These are phyloP conservation scores for Scaptomyza graminum DNA, from an alignment of 1,140 invertebrate species.

Conservation along the genomic window DNA sequence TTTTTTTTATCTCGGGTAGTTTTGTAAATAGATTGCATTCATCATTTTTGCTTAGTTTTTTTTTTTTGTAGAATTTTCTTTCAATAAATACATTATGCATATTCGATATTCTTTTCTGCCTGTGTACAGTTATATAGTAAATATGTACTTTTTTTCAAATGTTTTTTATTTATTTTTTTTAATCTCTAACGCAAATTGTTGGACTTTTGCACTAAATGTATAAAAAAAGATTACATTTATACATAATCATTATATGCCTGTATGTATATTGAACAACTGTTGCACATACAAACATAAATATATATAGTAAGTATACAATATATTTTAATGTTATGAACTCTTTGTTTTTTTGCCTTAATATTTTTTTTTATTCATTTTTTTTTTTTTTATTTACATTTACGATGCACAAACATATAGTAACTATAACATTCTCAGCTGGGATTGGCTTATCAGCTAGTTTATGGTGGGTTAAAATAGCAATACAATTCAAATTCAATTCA, in stretches of 20 bases:
- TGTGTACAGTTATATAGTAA: constrained; percentile 5
- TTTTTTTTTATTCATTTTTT: constrained; percentile 2
- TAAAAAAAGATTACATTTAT: constrained; percentile 20
- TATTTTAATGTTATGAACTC: constrained; percentile 16
- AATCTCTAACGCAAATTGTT: constrained; percentile 44
- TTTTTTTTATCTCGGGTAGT: neutral
- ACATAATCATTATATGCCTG: constrained; percentile 16
- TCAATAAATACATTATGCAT: constrained; percentile 64
- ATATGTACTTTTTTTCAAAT: constrained; percentile 27
- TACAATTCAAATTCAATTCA: constrained; percentile 24
- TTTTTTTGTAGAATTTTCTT: constrained; percentile 50
- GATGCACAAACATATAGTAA: constrained; percentile 14
- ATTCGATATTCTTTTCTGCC: constrained; percentile 17
- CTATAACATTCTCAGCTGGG: constrained; percentile 25
- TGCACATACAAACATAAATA: constrained; percentile 16
- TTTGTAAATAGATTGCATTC: constrained; percentile 76
- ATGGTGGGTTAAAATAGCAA: constrained; percentile 70
- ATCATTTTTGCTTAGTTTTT: constrained; percentile 39
- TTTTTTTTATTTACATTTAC: constrained; percentile 1
- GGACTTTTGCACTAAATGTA: constrained; percentile 64
- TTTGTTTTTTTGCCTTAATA: constrained; percentile 9
- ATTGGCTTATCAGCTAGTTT: constrained; percentile 53
- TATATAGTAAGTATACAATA: constrained; percentile 1
- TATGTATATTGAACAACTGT: constrained; percentile 17
- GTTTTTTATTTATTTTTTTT: neutral